phyloP scores from a whole-genome alignment of 2,797 vertebrate genomes.

The Poecilia velifera region DNA sequence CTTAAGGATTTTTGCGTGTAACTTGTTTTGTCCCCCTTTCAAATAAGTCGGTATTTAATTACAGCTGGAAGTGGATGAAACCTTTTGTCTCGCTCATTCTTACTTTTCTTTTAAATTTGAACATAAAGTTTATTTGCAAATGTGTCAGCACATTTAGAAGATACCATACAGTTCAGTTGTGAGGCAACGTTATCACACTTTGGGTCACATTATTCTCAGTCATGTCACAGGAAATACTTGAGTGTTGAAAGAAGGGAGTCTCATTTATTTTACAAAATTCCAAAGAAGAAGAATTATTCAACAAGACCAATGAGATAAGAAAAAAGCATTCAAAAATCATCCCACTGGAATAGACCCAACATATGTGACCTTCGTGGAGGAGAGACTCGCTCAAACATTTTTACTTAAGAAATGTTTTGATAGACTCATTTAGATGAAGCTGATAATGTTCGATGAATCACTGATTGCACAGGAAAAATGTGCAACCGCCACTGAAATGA shows the following conservation, averaged over 20 bases:
- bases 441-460: constrained; percentile 8
- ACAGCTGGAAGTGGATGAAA: neutral
- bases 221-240: constrained; percentile 79
- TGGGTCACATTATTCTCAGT: constrained; percentile 65
- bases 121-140: neutral
- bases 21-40: neutral
- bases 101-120: constrained; percentile 11
- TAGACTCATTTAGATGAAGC: constrained; percentile 14
- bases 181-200: constrained; percentile 24
- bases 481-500: constrained; percentile 7
- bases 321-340: neutral
- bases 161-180: constrained; percentile 17
- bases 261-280: constrained; percentile 53
- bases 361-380: constrained; percentile 1
- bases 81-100: neutral
- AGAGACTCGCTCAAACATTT: neutral
- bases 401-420: neutral
- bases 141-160: constrained; percentile 8
- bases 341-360: neutral
- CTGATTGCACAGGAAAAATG: constrained; percentile 7
- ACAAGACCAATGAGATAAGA: constrained; percentile 21
- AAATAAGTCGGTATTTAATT: neutral
- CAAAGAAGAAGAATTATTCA: constrained; percentile 48
- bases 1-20: neutral
- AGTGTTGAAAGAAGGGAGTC: constrained; percentile 66